These are phyloP conservation scores for Geodia barretti DNA, from an alignment of 37 sponge, comb jelly and placozoan species.

Conservation along the genomic window DNA sequence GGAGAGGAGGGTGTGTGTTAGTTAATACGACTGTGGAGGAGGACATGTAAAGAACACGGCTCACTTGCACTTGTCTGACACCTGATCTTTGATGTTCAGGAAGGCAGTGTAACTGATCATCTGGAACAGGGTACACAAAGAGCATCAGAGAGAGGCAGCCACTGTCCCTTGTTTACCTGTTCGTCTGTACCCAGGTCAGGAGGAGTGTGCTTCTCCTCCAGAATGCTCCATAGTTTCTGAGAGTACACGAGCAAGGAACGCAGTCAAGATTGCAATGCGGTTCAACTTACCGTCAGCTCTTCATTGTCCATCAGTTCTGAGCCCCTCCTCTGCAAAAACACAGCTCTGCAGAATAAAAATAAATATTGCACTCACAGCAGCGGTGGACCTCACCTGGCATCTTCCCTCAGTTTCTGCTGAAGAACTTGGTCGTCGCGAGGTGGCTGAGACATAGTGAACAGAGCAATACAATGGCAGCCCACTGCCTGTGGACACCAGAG, in stretches of 20 bases:
- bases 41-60: not conserved
- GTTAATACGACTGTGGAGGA: not conserved
- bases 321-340: constrained; percentile 65
- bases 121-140: constrained; percentile 17
- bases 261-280: not conserved
- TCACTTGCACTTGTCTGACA: constrained; percentile 72
- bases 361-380: not conserved
- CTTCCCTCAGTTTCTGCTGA: constrained; percentile 91
- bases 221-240: constrained; percentile 77
- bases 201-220: constrained; percentile 83
- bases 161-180: constrained; percentile 41
- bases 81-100: constrained; percentile 41
- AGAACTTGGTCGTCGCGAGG: constrained; percentile 85
- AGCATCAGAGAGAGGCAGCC: not conserved
- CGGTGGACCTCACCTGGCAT: constrained; percentile 55
- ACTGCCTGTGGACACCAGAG: not conserved
- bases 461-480: too few relatives aligned
- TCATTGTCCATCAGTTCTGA: constrained; percentile 80
- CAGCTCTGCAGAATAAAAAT: constrained; percentile 46
- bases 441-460: constrained; percentile 28
- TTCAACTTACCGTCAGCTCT: constrained; percentile 59
- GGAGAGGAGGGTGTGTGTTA: not conserved
- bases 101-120: constrained; percentile 83
- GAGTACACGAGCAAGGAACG: not conserved
- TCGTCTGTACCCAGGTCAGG: constrained; percentile 77